Base-by-base conservation (phyloP, 2,888 invertebrate species). In the Oegoconia quadripuncta region DNA sequence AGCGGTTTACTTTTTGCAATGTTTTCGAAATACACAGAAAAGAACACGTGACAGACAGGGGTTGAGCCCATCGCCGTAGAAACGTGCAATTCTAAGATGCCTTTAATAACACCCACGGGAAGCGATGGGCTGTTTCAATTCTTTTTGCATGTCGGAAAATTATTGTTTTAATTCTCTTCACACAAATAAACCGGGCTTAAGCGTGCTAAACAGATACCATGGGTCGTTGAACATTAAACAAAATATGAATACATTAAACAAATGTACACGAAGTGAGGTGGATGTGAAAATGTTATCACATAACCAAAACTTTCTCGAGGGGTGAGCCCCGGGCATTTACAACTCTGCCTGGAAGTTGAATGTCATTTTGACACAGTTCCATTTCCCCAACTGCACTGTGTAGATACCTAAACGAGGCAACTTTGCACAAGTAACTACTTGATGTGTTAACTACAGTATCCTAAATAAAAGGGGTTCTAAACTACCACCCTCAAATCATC, bases 221-320 rank as follows among this genome's bases (percentile, higher is more conserved):
- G 22, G 34, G 34, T 42, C 41, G 55, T 53, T 44, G 44, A 39
- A 44, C 41, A 42, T 45, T 50, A 57, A 35, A 39, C 40, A 52
- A 65, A 63, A 61, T 59, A 49, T 56, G 50, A 46, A 57, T 60
- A 64, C 48, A 61, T 62, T 60, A 56, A 57, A 57, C 52, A 55
- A 44, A 38, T 42, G 37, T 39, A 50, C 30, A 13, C 12, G 37
- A 34, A 48, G 44, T 39, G 44, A 53, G 53, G 49, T 57, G 52
- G 55, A 57, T 64, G 54, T 55, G 63, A 64, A 69, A 66, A 58
- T 59, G 60, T 71, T 73, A 73, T 72, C 66, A 64, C 59, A 63
- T 57, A 30, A 43, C 29, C 37, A 23, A n/a, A 46, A 49, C 36
- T 44, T 34, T 33, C 31, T 37, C 28, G 32, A 18, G 36, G 38